Conservation (phyloP, 2,888 invertebrate genomes). For the Parnassius apollo region DNA sequence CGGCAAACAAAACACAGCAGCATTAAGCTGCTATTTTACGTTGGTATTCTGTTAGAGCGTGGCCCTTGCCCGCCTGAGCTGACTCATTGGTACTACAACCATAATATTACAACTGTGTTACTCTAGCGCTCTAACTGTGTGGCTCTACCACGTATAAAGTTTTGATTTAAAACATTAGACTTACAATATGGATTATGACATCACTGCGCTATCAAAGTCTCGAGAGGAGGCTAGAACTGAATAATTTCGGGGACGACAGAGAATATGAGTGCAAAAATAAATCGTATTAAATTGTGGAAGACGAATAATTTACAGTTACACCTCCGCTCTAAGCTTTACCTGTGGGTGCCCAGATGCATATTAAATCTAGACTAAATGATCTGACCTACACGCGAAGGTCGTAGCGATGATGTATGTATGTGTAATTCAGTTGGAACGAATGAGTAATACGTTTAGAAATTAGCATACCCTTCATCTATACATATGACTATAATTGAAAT, state of each 20-base stretch:
- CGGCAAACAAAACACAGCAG: too few species aligned
- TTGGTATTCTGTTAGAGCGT: too few species aligned
- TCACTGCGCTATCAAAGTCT: constrained; percentile 44
- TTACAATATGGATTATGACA: constrained; percentile 44
- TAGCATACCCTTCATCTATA: background rate
- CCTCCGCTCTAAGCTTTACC: constrained; percentile 58
- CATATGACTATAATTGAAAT: background rate
- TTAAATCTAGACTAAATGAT: constrained; percentile 56
- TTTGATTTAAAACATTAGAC: too few species aligned
- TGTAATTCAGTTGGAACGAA: constrained; percentile 14
- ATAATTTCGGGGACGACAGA: constrained; percentile 43
- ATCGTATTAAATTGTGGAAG: constrained; percentile 51
- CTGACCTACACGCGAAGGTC: constrained; percentile 59
- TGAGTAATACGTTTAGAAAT: constrained; percentile 10
- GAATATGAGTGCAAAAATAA: constrained; percentile 31
- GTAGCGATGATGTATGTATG: constrained; percentile 24
- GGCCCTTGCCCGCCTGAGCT: too few species aligned
- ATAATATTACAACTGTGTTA: too few species aligned
- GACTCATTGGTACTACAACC: too few species aligned
- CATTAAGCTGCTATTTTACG: too few species aligned
- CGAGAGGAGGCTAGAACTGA: constrained; percentile 32
- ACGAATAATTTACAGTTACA: constrained; percentile 58
- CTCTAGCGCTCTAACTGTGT: too few species aligned
- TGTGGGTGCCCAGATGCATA: constrained; percentile 53
- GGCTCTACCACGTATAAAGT: too few species aligned